Conservation (phyloP, 2,797 vertebrate genomes). For the Micromesistius poutassou region DNA sequence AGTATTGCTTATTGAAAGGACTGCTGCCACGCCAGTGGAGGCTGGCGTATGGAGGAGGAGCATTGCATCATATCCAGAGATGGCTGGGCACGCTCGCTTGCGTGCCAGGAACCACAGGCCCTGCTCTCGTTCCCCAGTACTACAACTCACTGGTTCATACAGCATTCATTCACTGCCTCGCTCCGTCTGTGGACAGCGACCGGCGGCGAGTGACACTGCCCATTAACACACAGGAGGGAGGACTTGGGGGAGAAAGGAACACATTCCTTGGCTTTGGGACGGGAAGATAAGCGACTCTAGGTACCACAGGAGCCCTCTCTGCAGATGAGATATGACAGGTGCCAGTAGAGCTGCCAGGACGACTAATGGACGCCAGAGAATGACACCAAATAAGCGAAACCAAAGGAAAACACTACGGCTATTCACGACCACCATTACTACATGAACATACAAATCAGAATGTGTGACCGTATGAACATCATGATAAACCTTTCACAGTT, state of each 20-base stretch:
- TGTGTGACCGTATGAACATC: no score
- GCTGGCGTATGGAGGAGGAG: neutral
- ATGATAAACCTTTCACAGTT: no score
- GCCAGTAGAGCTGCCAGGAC: slow-evolving; percentile 11
- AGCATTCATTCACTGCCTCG: no score
- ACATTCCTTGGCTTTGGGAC: neutral
- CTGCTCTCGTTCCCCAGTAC: neutral
- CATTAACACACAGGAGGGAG: neutral
- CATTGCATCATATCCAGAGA: neutral
- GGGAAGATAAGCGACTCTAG: neutral
- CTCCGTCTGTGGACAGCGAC: no score
- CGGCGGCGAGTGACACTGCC: no score
- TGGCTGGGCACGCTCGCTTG: neutral
- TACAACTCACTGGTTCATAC: no score
- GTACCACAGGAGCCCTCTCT: slow-evolving; percentile 8
- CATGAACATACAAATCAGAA: no score
- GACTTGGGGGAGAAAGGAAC: neutral
- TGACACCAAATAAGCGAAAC: neutral
- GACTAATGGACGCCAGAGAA: slow-evolving; percentile 13
- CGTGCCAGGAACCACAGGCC: neutral
- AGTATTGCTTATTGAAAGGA: no score
- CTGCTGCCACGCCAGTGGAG: neutral
- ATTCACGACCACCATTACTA: no score
- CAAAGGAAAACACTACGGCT: neutral
- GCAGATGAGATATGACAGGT: slow-evolving; percentile 33